Conservation (phyloP, 1,140 invertebrate species). For the Ephestia elutella region DNA sequence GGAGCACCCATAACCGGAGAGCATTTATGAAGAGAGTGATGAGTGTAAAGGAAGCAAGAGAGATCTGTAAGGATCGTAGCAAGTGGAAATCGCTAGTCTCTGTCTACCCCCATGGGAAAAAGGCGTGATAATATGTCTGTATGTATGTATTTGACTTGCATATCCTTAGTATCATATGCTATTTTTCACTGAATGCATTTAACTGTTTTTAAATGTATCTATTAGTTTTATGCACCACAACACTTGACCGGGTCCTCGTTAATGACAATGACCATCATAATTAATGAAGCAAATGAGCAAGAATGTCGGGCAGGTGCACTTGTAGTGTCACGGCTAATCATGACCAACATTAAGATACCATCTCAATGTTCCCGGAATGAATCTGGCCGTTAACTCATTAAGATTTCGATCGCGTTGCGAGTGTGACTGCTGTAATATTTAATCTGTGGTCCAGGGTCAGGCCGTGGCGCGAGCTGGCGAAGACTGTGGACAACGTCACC, state of each 20-base stretch:
- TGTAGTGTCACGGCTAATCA: neutral
- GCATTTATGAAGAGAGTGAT: no score
- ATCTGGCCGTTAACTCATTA: neutral
- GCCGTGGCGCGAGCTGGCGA: conserved; percentile 87
- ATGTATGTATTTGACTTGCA: no score
- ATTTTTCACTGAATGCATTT: no score
- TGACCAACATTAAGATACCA: neutral
- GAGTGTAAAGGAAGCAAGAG: no score
- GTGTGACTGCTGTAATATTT: neutral
- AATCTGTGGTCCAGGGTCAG: conserved; percentile 78
- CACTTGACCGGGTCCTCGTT: neutral
- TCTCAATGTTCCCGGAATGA: neutral
- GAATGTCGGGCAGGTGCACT: neutral
- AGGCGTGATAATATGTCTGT: no score
- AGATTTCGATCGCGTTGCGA: neutral
- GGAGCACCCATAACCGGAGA: no score
- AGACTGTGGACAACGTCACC: conserved; percentile 87
- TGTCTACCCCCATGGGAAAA: no score
- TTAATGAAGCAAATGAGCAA: neutral
- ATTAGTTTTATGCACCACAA: neutral
- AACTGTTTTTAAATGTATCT: no score
- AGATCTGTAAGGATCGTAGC: no score
- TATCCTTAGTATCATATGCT: no score
- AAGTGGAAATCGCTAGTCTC: no score
- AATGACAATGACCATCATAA: neutral